A percentile compares a stretch with the other conserved stretches of the same genome.
These are phyloP conservation scores for Chaetodon trifasciatus DNA, from an alignment of 2,797 vertebrate species.

Conservation along the genomic window DNA sequence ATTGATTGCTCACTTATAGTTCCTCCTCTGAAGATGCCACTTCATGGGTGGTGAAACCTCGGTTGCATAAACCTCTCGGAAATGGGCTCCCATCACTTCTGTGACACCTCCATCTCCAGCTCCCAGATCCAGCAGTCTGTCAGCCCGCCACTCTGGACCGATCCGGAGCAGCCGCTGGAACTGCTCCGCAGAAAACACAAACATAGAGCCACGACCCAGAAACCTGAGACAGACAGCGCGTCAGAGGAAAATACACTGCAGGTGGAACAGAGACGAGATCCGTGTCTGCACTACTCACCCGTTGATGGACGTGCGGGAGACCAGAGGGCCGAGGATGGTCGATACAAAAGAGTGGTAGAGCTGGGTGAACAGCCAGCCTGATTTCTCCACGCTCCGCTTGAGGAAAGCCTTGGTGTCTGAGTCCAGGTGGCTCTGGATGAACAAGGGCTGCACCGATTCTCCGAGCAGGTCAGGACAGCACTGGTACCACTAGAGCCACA, in stretches of 20 bases:
- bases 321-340: slow-evolving; percentile 93
- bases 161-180: slow-evolving; percentile 92
- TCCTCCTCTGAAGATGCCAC: slow-evolving; percentile 97
- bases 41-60: slow-evolving; percentile 97
- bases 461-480: slow-evolving; percentile 91
- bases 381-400: slow-evolving; percentile 94
- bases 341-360: slow-evolving; percentile 97
- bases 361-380: slow-evolving; percentile 96
- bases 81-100: slow-evolving; percentile 94
- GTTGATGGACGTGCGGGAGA: slow-evolving; percentile 98
- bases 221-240: slow-evolving; percentile 82
- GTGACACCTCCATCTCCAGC: slow-evolving; percentile 97
- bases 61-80: slow-evolving; percentile 94
- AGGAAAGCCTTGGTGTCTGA: slow-evolving; percentile 92
- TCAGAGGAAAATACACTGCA: not conserved
- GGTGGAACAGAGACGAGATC: not conserved
- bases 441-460: slow-evolving; percentile 88
- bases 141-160: slow-evolving; percentile 91
- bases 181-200: slow-evolving; percentile 95
- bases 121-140: slow-evolving; percentile 94
- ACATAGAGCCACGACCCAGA: slow-evolving; percentile 97
- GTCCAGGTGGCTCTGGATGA: slow-evolving; percentile 95
- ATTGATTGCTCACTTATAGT: slow-evolving; percentile 89
- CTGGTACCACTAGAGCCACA: slow-evolving; percentile 91
- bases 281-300: slow-evolving; percentile 86